A percentile compares a stretch with the other conserved stretches of the same genome.
These are phyloP conservation scores for Kuschelorhynchus macadamiae DNA, from an alignment of 2,888 invertebrate genomes.

Conservation along the genomic window DNA sequence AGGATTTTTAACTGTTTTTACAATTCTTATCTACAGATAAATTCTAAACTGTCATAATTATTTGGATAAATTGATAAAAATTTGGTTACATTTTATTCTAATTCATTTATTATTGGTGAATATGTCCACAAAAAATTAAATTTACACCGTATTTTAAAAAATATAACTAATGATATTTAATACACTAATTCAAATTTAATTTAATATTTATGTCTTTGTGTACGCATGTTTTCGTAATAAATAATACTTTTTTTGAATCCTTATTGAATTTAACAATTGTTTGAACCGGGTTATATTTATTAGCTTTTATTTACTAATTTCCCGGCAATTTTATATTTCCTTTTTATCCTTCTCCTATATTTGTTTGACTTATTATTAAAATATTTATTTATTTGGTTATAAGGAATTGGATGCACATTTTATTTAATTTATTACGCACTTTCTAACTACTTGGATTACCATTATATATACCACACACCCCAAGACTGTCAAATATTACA, in stretches of 20 bases:
- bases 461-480: conserved; percentile 29
- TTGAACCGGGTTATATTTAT: conserved; percentile 37
- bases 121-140: no score
- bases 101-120: no score
- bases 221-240: conserved; percentile 3
- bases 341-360: conserved; percentile 11
- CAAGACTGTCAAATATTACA: conserved; percentile 10
- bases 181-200: no score
- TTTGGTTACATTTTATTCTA: no score
- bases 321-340: not conserved
- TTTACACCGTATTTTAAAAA: no score
- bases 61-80: no score
- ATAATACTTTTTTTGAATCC: conserved; percentile 22
- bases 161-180: no score
- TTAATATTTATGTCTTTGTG: no score
- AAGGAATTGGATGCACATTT: conserved; percentile 16
- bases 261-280: conserved; percentile 48
- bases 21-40: no score
- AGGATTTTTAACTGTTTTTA: no score
- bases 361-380: conserved; percentile 18
- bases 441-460: conserved; percentile 19
- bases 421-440: conserved; percentile 31
- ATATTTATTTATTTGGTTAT: conserved; percentile 17
- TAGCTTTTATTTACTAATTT: conserved; percentile 22
- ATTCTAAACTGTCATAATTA: no score